phyloP scores from a whole-genome alignment of 2,888 invertebrate genomes.

The Sarcophaga caerulescens region DNA sequence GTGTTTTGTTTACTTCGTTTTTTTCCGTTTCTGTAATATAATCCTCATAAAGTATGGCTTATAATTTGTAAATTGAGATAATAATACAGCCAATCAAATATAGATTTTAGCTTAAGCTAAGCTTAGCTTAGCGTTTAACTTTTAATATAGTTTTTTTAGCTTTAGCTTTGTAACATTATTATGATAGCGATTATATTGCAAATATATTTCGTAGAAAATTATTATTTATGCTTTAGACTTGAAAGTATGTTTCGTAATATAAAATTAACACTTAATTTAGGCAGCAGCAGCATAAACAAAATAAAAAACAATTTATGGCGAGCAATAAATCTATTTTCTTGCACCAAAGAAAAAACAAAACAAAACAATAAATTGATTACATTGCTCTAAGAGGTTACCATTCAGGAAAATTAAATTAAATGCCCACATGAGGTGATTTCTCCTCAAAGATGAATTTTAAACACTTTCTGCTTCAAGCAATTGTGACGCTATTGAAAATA shows the following conservation, averaged over 20 bases:
- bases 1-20: background rate
- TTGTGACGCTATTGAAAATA: no score
- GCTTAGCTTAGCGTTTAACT: background rate
- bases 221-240: constrained; percentile 31
- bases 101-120: constrained; percentile 9
- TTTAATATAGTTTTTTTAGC: background rate
- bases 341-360: no score
- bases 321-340: no score
- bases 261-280: constrained; percentile 56
- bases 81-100: constrained; percentile 54
- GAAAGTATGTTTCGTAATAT: constrained; percentile 35
- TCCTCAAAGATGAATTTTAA: no score
- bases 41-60: constrained; percentile 23
- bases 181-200: constrained; percentile 25
- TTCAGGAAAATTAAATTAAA: no score
- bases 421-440: no score
- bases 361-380: no score
- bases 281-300: background rate
- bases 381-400: no score
- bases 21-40: background rate
- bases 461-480: no score
- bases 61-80: constrained; percentile 57
- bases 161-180: constrained; percentile 31
- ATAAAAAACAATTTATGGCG: background rate
- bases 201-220: constrained; percentile 45